A percentile compares a stretch with the other conserved stretches of the same genome.
Evolutionary conservation across 2,797 vertebrate genomes (phyloP).

Genomic region (Perdix hodgsoniae): DNA sequence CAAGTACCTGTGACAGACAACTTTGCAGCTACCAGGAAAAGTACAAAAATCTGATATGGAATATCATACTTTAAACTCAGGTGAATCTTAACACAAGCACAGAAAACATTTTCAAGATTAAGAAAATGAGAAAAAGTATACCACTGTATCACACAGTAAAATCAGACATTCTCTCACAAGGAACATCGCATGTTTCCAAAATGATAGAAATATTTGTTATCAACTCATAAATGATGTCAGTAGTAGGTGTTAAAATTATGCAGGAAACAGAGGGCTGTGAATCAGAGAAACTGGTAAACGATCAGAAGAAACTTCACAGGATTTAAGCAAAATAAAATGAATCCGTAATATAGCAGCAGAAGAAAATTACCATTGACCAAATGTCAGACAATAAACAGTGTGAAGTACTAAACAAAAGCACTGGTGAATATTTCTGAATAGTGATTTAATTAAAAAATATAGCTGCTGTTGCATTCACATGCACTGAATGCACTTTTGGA

Average conservation of each 20-base stretch:
- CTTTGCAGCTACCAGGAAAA: neutral
- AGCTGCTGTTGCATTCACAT: neutral
- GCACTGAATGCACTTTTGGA: neutral
- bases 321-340: neutral
- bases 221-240: neutral
- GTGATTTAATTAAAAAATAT: neutral
- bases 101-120: neutral
- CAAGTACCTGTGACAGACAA: neutral
- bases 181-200: neutral
- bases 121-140: neutral
- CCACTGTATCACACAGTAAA: neutral
- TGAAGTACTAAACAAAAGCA: neutral
- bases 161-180: neutral
- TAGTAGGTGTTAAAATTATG: neutral
- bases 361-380: neutral
- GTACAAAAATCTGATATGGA: neutral
- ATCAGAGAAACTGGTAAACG: neutral
- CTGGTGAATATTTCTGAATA: neutral
- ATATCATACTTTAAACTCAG: neutral
- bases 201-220: neutral
- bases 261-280: rapidly evolving
- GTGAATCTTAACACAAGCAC: neutral
- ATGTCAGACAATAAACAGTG: neutral
- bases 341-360: neutral
- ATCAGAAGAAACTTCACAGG: neutral